phyloP scores from a whole-genome alignment of 2,797 vertebrate species.

The Sebastiscus albofasciatus region DNA sequence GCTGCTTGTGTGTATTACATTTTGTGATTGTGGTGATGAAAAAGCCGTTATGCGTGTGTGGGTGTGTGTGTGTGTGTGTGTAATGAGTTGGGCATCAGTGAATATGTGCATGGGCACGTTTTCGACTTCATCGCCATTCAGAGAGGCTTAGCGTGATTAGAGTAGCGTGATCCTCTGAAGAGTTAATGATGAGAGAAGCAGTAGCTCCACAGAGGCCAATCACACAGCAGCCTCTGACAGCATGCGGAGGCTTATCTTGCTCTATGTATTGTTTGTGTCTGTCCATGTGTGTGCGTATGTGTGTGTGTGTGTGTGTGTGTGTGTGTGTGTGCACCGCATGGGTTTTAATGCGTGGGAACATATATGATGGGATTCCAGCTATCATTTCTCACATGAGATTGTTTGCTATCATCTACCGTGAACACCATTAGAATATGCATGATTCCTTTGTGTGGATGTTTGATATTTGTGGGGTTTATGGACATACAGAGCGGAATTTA shows the following conservation, averaged over 20 bases:
- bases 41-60: background rate
- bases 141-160: conserved; percentile 78
- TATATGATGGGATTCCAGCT: conserved; percentile 69
- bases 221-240: conserved; percentile 68
- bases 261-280: conserved; percentile 54
- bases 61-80: conserved; percentile 19
- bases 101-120: conserved; percentile 77
- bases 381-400: conserved; percentile 56
- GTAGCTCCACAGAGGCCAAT: conserved; percentile 79
- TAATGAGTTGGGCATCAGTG: conserved; percentile 61
- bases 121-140: conserved; percentile 77
- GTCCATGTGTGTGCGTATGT: conserved; percentile 11
- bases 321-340: conserved; percentile 26
- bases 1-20: conserved; percentile 28
- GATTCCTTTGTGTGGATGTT: conserved; percentile 57
- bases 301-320: conserved; percentile 29
- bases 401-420: conserved; percentile 55
- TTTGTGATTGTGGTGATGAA: conserved; percentile 43
- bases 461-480: conserved; percentile 69
- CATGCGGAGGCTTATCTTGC: conserved; percentile 63
- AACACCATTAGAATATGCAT: conserved; percentile 64
- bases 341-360: conserved; percentile 59
- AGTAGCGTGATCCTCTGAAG: conserved; percentile 74
- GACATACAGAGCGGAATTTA: conserved; percentile 53
- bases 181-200: conserved; percentile 82